phyloP scores from a whole-genome alignment of 2,888 invertebrate species.

The Bibio marci region DNA sequence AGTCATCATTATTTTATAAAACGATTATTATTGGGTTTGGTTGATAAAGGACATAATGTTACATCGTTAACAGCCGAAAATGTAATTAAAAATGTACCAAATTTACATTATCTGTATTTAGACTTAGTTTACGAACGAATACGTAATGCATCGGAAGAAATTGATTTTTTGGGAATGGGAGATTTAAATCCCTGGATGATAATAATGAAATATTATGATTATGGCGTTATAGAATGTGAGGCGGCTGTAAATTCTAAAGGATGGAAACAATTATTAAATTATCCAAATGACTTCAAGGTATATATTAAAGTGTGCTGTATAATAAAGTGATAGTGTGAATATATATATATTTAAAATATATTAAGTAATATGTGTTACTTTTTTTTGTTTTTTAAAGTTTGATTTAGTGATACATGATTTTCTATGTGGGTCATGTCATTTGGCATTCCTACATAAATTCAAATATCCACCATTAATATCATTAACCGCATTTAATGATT shows the following conservation, averaged over 20 bases:
- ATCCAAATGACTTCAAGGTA: conserved; percentile 16
- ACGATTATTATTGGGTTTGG: neutral
- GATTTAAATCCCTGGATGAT: neutral
- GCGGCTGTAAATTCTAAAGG: conserved; percentile 10
- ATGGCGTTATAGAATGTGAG: neutral
- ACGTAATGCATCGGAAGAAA: neutral
- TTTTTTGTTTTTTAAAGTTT: conserved; percentile 13
- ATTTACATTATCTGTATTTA: conserved; percentile 7
- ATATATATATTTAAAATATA: too few relatives aligned
- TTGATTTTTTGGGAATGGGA: neutral
- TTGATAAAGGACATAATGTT: conserved; percentile 5
- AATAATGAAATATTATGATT: neutral
- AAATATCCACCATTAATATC: conserved; percentile 20
- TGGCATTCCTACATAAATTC: conserved; percentile 21
- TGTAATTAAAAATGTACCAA: conserved; percentile 1
- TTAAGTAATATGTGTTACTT: too few relatives aligned
- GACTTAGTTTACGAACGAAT: conserved; percentile 6
- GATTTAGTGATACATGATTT: conserved; percentile 22
- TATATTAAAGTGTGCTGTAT: too few relatives aligned
- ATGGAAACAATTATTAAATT: conserved; percentile 14
- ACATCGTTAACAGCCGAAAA: conserved; percentile 6
- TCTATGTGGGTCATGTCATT: conserved; percentile 17
- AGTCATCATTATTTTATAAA: neutral
- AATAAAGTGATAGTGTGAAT: too few relatives aligned
- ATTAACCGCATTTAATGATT: conserved; percentile 15